These are phyloP conservation scores for Coccyzus lansbergi DNA, from an alignment of 2,797 vertebrate species.

Conservation along the genomic window DNA sequence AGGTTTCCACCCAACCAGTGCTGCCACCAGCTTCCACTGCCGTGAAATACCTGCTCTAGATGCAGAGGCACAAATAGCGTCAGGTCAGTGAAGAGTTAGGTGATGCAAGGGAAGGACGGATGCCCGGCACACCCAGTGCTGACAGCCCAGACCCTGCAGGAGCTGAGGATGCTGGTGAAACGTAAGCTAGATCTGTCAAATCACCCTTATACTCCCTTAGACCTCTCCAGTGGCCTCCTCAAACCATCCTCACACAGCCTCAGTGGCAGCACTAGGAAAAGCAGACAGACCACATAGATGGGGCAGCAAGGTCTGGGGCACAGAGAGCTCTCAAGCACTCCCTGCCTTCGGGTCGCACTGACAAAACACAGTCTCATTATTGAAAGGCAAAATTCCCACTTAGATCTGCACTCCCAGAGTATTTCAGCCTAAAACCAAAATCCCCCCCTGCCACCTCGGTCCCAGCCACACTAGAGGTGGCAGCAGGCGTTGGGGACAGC, in stretches of 20 bases:
- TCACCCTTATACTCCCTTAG: not conserved
- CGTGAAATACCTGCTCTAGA: not conserved
- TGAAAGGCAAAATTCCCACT: not conserved
- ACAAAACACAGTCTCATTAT: not conserved
- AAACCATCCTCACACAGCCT: not conserved
- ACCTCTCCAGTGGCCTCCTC: not conserved
- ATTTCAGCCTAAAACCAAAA: not conserved
- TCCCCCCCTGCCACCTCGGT: not conserved
- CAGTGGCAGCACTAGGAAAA: rapidly evolving
- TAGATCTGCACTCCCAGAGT: not conserved
- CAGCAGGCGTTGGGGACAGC: not conserved
- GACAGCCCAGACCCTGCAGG: not conserved
- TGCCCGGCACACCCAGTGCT: not conserved
- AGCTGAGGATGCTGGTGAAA: not conserved
- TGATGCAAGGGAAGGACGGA: not conserved
- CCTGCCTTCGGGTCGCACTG: not conserved
- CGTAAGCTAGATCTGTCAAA: not conserved
- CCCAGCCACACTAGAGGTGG: not conserved
- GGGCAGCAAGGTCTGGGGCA: not conserved
- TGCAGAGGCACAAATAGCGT: rapidly evolving
- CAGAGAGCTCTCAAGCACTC: not conserved
- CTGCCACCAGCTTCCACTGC: not conserved
- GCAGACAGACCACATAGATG: not conserved
- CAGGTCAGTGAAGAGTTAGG: not conserved
- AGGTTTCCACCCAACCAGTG: not conserved